These are phyloP conservation scores for Gastracanthus pulcherrimus DNA, from an alignment of 2,888 invertebrate species.

Conservation along the genomic window DNA sequence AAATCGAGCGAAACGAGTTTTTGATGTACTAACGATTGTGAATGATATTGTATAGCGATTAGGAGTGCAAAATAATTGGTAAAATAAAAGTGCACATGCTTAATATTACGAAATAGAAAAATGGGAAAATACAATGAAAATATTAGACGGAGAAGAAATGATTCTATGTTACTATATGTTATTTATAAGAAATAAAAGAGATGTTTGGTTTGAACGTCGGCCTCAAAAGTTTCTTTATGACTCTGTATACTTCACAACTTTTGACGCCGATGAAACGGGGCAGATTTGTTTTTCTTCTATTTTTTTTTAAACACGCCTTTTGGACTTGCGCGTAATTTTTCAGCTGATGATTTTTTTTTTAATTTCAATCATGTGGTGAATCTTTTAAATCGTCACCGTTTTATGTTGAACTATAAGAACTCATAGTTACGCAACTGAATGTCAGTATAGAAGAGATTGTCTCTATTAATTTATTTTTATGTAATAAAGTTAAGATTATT, in stretches of 20 bases:
- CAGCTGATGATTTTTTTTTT: background rate
- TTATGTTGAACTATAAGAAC: slow-evolving; percentile 37
- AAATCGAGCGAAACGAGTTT: slow-evolving; percentile 61
- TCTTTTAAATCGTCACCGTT: slow-evolving; percentile 33
- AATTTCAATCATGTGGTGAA: slow-evolving; percentile 23
- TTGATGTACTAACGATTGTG: slow-evolving; percentile 69
- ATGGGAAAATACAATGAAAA: slow-evolving; percentile 17
- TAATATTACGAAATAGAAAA: slow-evolving; percentile 58
- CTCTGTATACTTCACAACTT: slow-evolving; percentile 47
- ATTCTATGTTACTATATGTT: slow-evolving; percentile 47
- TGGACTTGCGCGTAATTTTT: slow-evolving; percentile 31
- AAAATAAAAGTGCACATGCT: slow-evolving; percentile 72
- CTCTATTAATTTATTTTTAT: slow-evolving; percentile 55
- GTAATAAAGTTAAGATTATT: slow-evolving; percentile 50
- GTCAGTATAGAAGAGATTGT: slow-evolving; percentile 50
- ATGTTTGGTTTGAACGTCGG: slow-evolving; percentile 45
- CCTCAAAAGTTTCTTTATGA: slow-evolving; percentile 44
- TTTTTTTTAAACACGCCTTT: slow-evolving; percentile 22
- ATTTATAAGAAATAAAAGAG: slow-evolving; percentile 46
- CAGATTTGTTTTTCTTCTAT: background rate
- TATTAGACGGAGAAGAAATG: slow-evolving; percentile 22
- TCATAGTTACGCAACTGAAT: slow-evolving; percentile 32
- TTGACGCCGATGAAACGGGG: slow-evolving; percentile 41
- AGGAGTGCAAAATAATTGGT: slow-evolving; percentile 64
- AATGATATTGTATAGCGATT: slow-evolving; percentile 73